A percentile compares a stretch with the other conserved stretches of the same genome.
Conservation (phyloP, 2,888 invertebrate genomes). For the Callimorpha dominula region DNA sequence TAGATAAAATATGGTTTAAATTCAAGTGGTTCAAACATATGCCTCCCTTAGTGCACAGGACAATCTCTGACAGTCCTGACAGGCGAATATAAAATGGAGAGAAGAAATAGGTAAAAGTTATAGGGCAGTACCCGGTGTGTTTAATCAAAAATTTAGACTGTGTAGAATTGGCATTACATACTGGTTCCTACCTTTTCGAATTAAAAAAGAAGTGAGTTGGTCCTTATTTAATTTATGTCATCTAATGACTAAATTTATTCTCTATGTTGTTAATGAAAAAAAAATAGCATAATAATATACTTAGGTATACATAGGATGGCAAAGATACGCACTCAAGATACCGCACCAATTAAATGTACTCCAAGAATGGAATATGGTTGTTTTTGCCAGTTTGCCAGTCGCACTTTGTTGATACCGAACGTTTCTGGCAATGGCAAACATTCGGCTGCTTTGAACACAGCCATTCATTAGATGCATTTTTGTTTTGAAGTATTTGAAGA, state of each 20-base stretch:
- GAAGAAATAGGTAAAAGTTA: no score
- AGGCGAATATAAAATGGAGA: no score
- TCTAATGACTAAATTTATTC: background rate
- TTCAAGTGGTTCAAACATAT: no score
- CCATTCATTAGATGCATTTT: constrained; percentile 69
- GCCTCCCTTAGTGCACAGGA: no score
- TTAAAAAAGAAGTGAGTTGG: no score
- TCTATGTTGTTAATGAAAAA: background rate
- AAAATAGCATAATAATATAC: background rate
- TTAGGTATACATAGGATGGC: constrained; percentile 28
- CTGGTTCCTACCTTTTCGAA: background rate
- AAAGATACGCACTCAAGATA: constrained; percentile 50
- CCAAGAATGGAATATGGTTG: constrained; percentile 66
- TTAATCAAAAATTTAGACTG: background rate
- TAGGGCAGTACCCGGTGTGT: no score
- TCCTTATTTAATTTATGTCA: background rate
- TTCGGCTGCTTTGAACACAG: constrained; percentile 66
- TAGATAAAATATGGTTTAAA: no score
- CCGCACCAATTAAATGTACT: constrained; percentile 74
- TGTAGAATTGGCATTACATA: background rate
- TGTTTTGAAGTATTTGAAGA: constrained; percentile 62
- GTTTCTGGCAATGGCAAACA: constrained; percentile 71
- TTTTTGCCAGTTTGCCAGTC: constrained; percentile 68
- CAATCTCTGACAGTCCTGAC: no score
- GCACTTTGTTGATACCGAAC: constrained; percentile 76